phyloP scores from a whole-genome alignment of 2,113 vertebrate genomes.

The Tetrao urogallus region DNA sequence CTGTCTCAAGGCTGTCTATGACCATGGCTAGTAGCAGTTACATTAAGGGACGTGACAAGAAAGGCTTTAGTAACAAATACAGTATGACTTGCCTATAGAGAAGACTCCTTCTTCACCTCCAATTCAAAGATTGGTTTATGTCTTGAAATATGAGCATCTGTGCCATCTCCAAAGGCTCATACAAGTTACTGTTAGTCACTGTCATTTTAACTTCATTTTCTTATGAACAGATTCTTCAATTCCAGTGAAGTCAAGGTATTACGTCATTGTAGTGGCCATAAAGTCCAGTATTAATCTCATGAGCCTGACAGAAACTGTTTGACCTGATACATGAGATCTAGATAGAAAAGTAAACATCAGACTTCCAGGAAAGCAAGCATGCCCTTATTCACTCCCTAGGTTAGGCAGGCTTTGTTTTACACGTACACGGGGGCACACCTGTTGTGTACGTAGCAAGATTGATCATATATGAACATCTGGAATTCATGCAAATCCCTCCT shows the following conservation, averaged over 20 bases:
- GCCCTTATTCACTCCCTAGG: conserved; percentile 23
- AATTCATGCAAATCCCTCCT: conserved; percentile 47
- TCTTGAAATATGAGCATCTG: not conserved
- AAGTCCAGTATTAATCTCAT: not conserved
- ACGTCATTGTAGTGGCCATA: not conserved
- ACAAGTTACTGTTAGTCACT: not conserved
- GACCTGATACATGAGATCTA: conserved; percentile 3
- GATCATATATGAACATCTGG: conserved; percentile 61
- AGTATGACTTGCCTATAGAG: not conserved
- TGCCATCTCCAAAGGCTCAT: not conserved
- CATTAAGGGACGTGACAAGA: not conserved
- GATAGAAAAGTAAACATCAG: conserved; percentile 35
- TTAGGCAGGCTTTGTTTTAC: conserved; percentile 58
- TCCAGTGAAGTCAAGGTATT: conserved; percentile 33
- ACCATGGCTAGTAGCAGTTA: not conserved
- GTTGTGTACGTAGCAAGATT: conserved; percentile 31
- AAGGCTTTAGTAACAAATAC: conserved; percentile 11
- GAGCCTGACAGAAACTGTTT: conserved; percentile 13
- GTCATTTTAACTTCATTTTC: conserved; percentile 15
- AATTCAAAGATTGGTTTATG: not conserved
- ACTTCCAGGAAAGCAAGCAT: not conserved
- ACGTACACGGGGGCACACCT: not conserved
- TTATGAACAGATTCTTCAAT: not conserved
- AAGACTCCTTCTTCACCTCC: not conserved
- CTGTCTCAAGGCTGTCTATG: not conserved